Evolutionary conservation across 2,888 invertebrate genomes (phyloP).

Genomic region (Rhogogaster chlorosoma): DNA sequence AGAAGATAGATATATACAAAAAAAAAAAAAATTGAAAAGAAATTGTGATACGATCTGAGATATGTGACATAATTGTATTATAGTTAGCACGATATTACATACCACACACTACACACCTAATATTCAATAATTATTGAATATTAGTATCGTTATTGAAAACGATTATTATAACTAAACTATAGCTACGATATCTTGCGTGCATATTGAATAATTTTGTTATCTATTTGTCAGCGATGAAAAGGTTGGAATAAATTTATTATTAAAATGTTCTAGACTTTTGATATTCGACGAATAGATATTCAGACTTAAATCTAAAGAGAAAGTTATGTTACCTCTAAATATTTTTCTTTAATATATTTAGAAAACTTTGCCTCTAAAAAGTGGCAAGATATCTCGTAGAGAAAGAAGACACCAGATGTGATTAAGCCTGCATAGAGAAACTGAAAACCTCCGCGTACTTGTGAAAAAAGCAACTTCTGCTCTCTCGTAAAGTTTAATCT

Average conservation of each 20-base stretch:
- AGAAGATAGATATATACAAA: background rate
- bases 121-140: slow-evolving; percentile 39
- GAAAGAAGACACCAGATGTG: background rate
- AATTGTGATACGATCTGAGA: slow-evolving; percentile 51
- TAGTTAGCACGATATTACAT: slow-evolving; percentile 44
- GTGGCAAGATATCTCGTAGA: background rate
- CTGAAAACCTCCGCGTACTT: background rate
- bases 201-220: slow-evolving; percentile 45
- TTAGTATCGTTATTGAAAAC: background rate
- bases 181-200: slow-evolving; percentile 28
- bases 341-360: background rate
- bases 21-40: background rate
- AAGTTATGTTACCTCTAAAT: background rate
- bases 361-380: background rate
- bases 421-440: background rate
- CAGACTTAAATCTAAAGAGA: background rate
- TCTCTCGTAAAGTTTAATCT: background rate
- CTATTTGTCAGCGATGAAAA: slow-evolving; percentile 28
- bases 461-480: background rate
- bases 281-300: background rate
- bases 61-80: slow-evolving; percentile 49
- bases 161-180: slow-evolving; percentile 21
- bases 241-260: slow-evolving; percentile 43
- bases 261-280: background rate
- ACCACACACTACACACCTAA: slow-evolving; percentile 25